Conservation (phyloP, 2,888 invertebrate species). For the Ommatoiulus sabulosus region DNA sequence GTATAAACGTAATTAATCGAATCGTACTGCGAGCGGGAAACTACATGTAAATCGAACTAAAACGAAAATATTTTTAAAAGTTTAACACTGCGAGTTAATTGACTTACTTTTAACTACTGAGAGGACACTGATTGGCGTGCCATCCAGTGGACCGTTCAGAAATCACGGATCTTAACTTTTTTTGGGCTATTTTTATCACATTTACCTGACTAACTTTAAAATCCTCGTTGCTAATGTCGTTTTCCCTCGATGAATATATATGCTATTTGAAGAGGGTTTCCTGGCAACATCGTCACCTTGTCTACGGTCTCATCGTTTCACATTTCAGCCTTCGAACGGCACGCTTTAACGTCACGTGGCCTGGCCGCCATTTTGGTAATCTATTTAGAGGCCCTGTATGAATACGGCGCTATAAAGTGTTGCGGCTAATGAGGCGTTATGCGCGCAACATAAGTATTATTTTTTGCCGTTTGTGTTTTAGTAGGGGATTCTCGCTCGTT, state of each 20-base stretch:
- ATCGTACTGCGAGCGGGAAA: too few species aligned
- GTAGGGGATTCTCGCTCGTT: background rate
- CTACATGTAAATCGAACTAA: too few species aligned
- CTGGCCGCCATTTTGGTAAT: constrained; percentile 9
- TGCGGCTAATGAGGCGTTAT: constrained; percentile 41
- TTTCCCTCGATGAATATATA: background rate
- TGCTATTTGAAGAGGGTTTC: constrained; percentile 8
- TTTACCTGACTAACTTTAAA: background rate
- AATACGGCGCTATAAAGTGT: constrained; percentile 16
- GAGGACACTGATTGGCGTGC: background rate
- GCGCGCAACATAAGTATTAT: constrained; percentile 32
- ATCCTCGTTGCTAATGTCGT: background rate
- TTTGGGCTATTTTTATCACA: background rate
- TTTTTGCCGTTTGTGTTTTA: constrained; percentile 31
- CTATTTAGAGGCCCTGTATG: background rate
- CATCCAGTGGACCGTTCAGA: background rate
- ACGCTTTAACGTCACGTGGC: background rate
- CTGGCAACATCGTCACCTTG: background rate
- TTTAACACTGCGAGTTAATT: too few species aligned
- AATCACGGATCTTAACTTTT: background rate
- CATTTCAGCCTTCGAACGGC: background rate
- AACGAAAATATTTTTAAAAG: too few species aligned
- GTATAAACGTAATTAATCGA: too few species aligned
- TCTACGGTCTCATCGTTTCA: background rate
- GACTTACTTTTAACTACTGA: too few species aligned